Evolutionary conservation across 53 echinoderm and acorn worm species (phyloP).

Genomic region (Temnopleurus reevesii): DNA sequence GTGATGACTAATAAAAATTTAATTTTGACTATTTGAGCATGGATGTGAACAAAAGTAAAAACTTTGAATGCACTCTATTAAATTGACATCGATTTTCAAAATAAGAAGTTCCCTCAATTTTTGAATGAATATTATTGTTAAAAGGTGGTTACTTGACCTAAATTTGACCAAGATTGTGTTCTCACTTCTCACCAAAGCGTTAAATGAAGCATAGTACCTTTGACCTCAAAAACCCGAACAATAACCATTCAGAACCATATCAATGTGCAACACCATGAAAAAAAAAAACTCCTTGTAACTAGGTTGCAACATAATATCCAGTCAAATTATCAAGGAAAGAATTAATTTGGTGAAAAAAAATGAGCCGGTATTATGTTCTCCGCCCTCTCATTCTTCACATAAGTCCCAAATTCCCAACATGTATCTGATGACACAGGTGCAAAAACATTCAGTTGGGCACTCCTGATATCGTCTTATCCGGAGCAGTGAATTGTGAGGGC

Average conservation of each 20-base stretch:
- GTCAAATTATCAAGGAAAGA: neutral
- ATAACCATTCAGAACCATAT: neutral
- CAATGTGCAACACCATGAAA: neutral
- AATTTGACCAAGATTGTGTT: neutral
- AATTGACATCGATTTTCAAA: too few species aligned
- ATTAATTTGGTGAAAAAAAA: neutral
- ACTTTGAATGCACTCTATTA: too few species aligned
- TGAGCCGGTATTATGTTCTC: neutral
- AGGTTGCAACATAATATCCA: neutral
- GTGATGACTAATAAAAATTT: too few species aligned
- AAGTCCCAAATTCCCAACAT: conserved; percentile 47
- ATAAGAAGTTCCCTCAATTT: too few species aligned
- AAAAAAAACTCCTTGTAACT: conserved; percentile 3
- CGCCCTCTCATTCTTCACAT: conserved; percentile 14
- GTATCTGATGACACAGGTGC: conserved; percentile 42
- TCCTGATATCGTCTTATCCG: neutral
- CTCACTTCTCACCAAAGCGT: neutral
- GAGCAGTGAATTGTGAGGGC: too few species aligned
- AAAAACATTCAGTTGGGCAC: conserved; percentile 5
- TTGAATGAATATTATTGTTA: neutral
- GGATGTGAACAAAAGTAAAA: too few species aligned
- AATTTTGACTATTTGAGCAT: too few species aligned
- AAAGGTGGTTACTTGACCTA: neutral
- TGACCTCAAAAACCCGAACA: neutral
- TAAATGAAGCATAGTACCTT: neutral